These are phyloP conservation scores for Tachystola acroxantha DNA, from an alignment of 2,888 invertebrate genomes.

Conservation along the genomic window DNA sequence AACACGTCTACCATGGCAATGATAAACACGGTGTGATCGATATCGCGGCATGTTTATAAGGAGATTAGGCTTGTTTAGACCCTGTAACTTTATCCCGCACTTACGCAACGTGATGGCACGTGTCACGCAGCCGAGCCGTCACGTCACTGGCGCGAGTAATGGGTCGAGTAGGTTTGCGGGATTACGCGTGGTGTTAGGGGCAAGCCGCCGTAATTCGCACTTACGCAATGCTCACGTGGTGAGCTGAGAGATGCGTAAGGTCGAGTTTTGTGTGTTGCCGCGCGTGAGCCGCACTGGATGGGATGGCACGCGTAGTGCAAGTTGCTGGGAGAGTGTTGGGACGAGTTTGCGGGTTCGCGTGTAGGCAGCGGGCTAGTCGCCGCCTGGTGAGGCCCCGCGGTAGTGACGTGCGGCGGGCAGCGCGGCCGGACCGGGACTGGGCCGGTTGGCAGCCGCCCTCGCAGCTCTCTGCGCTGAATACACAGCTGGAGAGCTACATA, in stretches of 20 bases:
- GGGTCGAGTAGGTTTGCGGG: conserved; percentile 3
- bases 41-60: conserved; percentile 58
- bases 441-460: conserved; percentile 18
- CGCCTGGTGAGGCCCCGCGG: conserved; percentile 59
- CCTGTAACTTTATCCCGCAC: conserved; percentile 33
- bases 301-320: too few species aligned
- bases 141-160: conserved; percentile 18
- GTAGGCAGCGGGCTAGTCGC: conserved; percentile 56
- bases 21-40: conserved; percentile 62
- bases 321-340: too few species aligned
- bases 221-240: neutral
- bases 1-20: conserved; percentile 38
- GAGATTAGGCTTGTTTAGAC: conserved; percentile 40
- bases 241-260: neutral
- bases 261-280: conserved; percentile 1
- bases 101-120: conserved; percentile 68
- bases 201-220: too few species aligned
- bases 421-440: conserved; percentile 73
- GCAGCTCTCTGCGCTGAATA: neutral
- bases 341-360: conserved; percentile 24
- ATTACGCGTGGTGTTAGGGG: neutral
- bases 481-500: neutral
- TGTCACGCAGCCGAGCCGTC: too few species aligned
- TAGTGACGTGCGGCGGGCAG: conserved; percentile 62
- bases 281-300: too few species aligned